phyloP scores from a whole-genome alignment of 2,797 vertebrate species.

The Rhyacichthys aspro region DNA sequence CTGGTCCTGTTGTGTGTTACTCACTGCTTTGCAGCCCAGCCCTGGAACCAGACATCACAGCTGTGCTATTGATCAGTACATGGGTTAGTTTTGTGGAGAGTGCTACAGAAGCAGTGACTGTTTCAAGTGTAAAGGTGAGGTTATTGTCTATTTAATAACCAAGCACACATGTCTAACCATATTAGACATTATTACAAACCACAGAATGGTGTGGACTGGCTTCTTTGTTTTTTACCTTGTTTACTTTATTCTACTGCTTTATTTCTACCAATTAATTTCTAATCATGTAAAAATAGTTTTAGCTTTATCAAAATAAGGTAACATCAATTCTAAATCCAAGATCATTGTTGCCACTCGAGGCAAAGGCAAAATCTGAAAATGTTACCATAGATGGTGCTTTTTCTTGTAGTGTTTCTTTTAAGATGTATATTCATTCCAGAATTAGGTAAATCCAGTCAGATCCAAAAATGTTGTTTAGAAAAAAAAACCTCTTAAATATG shows the following conservation, averaged over 20 bases:
- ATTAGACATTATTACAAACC: too few relatives aligned
- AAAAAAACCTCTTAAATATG: background rate
- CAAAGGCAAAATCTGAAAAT: background rate
- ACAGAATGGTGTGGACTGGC: too few relatives aligned
- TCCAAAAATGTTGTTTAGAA: background rate
- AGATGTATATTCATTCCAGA: background rate
- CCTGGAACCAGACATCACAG: constrained; percentile 50
- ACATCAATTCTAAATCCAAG: too few relatives aligned
- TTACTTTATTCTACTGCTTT: too few relatives aligned
- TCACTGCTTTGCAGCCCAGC: constrained; percentile 40
- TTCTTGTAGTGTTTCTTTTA: background rate
- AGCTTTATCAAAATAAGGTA: too few relatives aligned
- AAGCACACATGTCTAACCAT: background rate
- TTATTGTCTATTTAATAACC: constrained; percentile 3
- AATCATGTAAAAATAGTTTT: too few relatives aligned
- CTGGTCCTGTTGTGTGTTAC: constrained; percentile 54
- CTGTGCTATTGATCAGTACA: constrained; percentile 48
- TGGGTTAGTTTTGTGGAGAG: constrained; percentile 27
- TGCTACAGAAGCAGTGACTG: constrained; percentile 31
- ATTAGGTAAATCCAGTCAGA: constrained; percentile 4
- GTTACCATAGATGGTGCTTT: background rate
- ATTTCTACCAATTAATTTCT: too few relatives aligned
- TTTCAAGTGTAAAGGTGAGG: constrained; percentile 35
- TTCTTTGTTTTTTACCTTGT: too few relatives aligned
- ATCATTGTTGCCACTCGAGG: too few relatives aligned